Evolutionary conservation across 2,797 vertebrate species (phyloP).

Genomic region (Spinibarbus caldwelli): DNA sequence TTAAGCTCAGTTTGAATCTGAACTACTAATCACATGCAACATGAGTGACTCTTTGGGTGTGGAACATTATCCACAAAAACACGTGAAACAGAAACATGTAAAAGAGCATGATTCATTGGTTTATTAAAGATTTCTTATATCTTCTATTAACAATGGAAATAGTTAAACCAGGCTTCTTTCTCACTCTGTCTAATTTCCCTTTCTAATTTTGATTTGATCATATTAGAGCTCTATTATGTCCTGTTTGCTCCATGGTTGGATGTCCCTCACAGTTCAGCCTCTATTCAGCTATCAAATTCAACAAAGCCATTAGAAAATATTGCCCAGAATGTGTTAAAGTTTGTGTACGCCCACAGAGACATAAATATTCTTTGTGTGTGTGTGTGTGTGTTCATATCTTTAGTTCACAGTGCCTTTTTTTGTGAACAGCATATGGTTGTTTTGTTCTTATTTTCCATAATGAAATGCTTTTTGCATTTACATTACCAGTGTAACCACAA

Average conservation of each 20-base stretch:
- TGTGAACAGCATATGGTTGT: neutral
- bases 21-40: neutral
- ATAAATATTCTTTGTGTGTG: conserved; percentile 14
- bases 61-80: neutral
- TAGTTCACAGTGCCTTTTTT: conserved; percentile 1
- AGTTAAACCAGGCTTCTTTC: neutral
- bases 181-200: neutral
- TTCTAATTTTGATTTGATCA: conserved; percentile 51
- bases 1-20: neutral
- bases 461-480: neutral
- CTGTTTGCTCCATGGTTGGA: conserved; percentile 32
- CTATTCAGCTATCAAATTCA: conserved; percentile 36
- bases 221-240: conserved; percentile 59
- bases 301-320: conserved; percentile 40
- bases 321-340: conserved; percentile 25
- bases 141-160: neutral
- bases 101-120: neutral
- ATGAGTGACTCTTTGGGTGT: neutral
- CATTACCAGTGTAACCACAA: neutral
- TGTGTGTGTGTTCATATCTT: neutral
- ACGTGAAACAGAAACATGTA: neutral
- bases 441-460: neutral
- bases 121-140: neutral
- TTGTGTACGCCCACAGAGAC: conserved; percentile 21
- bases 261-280: conserved; percentile 31